Base-by-base conservation (phyloP, 2,888 invertebrate genomes). In the Callinectes sapidus region DNA sequence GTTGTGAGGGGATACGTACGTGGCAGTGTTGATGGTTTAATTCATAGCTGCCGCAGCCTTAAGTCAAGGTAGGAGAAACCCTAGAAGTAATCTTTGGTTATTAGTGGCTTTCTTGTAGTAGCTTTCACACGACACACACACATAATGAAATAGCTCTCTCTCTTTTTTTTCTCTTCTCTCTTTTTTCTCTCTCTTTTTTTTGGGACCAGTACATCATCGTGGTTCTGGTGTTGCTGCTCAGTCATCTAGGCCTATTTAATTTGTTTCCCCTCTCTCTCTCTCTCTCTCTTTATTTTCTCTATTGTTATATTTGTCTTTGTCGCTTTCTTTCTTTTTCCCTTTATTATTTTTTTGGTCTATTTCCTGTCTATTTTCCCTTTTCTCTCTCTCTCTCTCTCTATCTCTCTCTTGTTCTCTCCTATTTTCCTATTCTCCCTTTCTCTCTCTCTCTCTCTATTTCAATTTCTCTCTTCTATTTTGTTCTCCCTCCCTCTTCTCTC, bases 21-120 rank as follows among this genome's bases (percentile, higher is more conserved):
- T 94, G 91, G 88, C 54, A 23, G 90, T 39, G 88, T 71, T 48
- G 94, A 42, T 81, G 85, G 87, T 91, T 81, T 61, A 87, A 23
- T 54, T 90, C 90, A 91, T 94, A 89, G 92, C 61, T 81, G 92
- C 91, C 89, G 92, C 85, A 92, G 89, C 92, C 92, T 92, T 92
- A 88, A 91, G 89, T 94, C 90, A 92, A 92, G 94, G 66, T 91
- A 90, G 94, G 93, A 90, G 91, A 92, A 92, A 90, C 90, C 96
- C 96, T 97, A 96, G 96, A 96, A 97, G 96, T 96, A 96, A 96
- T 96, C 96, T 97, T 96, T 96, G 96, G 39, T 96, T 96, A 96
- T 96, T 96, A 97, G 96, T 96, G 96, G 93, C 93, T 94, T 94
- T 94, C 93, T 92, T 16, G 94, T 94, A 94, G 93, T 94, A 91